These are phyloP conservation scores for Tetramorium bicarinatum DNA, from an alignment of 2,888 invertebrate genomes.

Conservation along the genomic window DNA sequence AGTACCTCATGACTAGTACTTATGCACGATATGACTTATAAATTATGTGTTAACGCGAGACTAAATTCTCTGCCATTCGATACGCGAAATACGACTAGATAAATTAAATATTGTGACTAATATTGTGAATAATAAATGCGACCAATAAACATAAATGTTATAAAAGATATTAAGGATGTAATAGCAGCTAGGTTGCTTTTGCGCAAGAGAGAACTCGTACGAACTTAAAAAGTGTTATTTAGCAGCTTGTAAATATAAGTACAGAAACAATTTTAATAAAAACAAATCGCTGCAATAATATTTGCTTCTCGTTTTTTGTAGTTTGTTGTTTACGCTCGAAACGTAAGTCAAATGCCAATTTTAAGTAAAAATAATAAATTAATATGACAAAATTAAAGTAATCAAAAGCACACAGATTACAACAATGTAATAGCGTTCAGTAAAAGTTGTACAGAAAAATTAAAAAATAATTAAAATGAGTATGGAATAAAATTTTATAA, in stretches of 20 bases:
- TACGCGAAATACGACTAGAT: neutral
- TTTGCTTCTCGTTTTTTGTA: neutral
- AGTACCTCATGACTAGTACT: neutral
- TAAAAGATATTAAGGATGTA: neutral
- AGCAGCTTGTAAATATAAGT: neutral
- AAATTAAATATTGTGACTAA: neutral
- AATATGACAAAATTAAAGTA: neutral
- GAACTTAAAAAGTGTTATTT: neutral
- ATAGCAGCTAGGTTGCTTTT: neutral
- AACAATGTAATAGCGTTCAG: neutral
- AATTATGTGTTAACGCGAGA: conserved; percentile 26
- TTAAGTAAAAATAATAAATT: neutral
- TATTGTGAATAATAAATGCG: neutral
- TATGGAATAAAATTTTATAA: neutral
- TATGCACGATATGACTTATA: neutral
- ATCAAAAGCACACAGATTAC: neutral
- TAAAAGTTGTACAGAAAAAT: neutral
- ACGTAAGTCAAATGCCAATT: neutral
- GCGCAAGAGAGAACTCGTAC: neutral
- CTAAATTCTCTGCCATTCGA: conserved; percentile 17
- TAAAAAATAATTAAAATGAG: neutral
- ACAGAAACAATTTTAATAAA: neutral
- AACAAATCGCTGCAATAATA: neutral
- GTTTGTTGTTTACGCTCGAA: neutral
- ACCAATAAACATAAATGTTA: neutral